A percentile compares a stretch with the other conserved stretches of the same genome.
Conservation (phyloP, 1,140 invertebrate genomes). For the Nymphalis io region DNA sequence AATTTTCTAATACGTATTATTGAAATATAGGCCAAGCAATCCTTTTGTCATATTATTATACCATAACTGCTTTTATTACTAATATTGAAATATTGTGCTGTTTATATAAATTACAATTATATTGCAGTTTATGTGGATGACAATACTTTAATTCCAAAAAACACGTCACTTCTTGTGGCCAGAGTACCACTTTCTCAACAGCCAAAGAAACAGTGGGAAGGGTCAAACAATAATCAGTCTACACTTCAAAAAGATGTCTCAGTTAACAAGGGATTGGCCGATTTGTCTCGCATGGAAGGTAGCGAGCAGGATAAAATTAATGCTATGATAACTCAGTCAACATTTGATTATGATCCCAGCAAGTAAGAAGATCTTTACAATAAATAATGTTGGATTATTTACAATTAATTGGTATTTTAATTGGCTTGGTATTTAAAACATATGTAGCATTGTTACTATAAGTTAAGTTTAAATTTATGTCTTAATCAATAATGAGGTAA, state of each 20-base stretch:
- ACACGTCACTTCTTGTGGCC: constrained; percentile 97
- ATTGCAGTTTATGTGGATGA: constrained; percentile 95
- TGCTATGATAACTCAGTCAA: constrained; percentile 98
- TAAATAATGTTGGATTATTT: not conserved
- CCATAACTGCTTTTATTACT: too few relatives aligned
- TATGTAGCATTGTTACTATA: not conserved
- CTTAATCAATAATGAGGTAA: too few relatives aligned
- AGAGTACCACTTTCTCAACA: constrained; percentile 91
- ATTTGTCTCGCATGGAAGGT: constrained; percentile 93
- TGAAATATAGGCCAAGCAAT: too few relatives aligned
- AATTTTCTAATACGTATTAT: too few relatives aligned
- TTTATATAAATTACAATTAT: not conserved
- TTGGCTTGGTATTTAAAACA: not conserved
- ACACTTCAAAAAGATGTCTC: constrained; percentile 73
- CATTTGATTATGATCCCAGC: constrained; percentile 97
- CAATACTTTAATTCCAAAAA: constrained; percentile 95
- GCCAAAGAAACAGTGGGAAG: constrained; percentile 88
- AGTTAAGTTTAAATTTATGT: too few relatives aligned
- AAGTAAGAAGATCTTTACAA: constrained; percentile 86
- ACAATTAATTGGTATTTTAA: too few relatives aligned
- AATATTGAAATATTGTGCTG: too few relatives aligned
- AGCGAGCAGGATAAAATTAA: constrained; percentile 98
- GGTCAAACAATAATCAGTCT: constrained; percentile 62
- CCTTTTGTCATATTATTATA: too few relatives aligned
- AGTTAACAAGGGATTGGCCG: constrained; percentile 85